These are phyloP conservation scores for Ctenopoma kingsleyae DNA, from an alignment of 2,797 vertebrate species.

Conservation along the genomic window DNA sequence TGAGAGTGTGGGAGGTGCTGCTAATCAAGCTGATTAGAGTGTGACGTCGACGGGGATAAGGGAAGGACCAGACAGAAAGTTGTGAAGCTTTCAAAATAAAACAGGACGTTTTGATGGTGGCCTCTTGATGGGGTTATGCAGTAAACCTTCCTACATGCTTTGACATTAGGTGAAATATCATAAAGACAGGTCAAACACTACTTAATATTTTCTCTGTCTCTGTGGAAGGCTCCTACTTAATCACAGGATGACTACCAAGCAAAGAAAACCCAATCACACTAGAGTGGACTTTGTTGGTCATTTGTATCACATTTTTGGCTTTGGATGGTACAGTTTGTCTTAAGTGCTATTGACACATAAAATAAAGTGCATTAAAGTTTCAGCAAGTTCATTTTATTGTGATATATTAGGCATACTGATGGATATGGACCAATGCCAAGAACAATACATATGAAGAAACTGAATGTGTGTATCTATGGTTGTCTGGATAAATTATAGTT, in stretches of 20 bases:
- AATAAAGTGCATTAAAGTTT: constrained; percentile 62
- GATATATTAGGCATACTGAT: constrained; percentile 42
- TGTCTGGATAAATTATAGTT: neutral
- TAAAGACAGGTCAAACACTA: constrained; percentile 30
- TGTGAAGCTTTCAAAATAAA: too few relatives aligned
- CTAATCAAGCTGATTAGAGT: too few relatives aligned
- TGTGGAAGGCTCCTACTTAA: constrained; percentile 35
- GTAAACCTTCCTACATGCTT: constrained; percentile 18
- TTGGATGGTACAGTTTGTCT: constrained; percentile 26
- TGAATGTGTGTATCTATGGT: neutral
- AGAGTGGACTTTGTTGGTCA: constrained; percentile 55
- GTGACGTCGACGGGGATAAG: too few relatives aligned
- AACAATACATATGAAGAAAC: constrained; percentile 4
- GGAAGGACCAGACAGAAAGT: too few relatives aligned
- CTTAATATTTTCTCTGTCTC: constrained; percentile 38
- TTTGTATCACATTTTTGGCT: constrained; percentile 47
- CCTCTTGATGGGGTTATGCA: neutral
- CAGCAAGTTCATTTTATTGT: constrained; percentile 52
- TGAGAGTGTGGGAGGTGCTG: too few relatives aligned
- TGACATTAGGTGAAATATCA: constrained; percentile 47
- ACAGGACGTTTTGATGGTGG: neutral
- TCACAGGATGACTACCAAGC: constrained; percentile 52
- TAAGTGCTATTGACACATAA: constrained; percentile 43
- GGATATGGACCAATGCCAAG: constrained; percentile 41
- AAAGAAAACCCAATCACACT: constrained; percentile 63